These are phyloP conservation scores for Nebria salina DNA, from an alignment of 2,888 invertebrate species.

Conservation along the genomic window DNA sequence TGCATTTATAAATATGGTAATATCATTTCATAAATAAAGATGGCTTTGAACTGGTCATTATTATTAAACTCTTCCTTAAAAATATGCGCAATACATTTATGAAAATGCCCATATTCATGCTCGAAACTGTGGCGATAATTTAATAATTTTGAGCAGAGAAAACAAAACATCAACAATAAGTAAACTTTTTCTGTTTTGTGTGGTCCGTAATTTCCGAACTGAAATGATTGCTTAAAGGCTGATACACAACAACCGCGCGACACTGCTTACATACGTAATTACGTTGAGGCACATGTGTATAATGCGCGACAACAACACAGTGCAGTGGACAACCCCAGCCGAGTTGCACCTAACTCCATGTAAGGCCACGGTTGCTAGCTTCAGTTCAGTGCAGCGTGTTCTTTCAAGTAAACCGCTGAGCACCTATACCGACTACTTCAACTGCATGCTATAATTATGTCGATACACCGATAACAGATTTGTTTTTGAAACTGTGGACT, in stretches of 20 bases:
- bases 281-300: constrained; percentile 14
- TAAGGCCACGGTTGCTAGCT: not conserved
- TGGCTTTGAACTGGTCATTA: no score
- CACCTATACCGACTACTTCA: constrained; percentile 2
- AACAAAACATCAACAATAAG: not conserved
- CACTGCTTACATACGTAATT: constrained; percentile 22
- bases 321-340: not conserved
- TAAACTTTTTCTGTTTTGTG: constrained; percentile 10
- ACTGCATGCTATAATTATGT: constrained; percentile 16
- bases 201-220: constrained; percentile 18
- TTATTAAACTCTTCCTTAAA: no score
- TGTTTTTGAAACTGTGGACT: not conserved
- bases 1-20: no score
- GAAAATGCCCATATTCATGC: no score
- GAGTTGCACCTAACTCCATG: not conserved
- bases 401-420: not conserved
- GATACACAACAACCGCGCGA: constrained; percentile 9
- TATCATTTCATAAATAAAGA: no score
- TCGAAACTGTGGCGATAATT: no score
- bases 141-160: not conserved
- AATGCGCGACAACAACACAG: not conserved
- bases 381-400: not conserved
- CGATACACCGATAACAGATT: constrained; percentile 16
- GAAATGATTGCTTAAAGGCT: not conserved
- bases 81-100: no score